Base-by-base conservation (phyloP, 2,888 invertebrate species). In the Lampropteryx suffumata region DNA sequence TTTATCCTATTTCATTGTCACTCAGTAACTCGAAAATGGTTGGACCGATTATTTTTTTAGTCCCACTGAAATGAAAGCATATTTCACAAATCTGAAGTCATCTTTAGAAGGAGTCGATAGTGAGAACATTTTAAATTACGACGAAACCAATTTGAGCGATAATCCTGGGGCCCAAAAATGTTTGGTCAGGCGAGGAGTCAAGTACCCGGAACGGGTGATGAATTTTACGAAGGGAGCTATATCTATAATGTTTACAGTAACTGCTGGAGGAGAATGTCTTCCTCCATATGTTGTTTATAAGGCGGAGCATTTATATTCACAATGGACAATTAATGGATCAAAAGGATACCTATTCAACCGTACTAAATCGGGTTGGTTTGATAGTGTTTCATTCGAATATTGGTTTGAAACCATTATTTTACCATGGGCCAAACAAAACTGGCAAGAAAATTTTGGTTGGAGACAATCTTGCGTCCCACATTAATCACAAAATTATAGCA, bases 321-420 rank as follows among this genome's bases (percentile, higher is more conserved):
- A 52, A 39, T 61, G 58, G 56, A 13, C 21, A 29, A 33, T 37
- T 26, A 37, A 42, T n/a, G 43, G 43, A 24, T 60, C 62, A 14
- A 33, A 43, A 33, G 55, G 47, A 28, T 34, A 59, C 24, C 33
- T 55, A 10, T 64, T 56, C 34, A 65, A 63, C 44, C 40, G 61
- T 5, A 47, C 60, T 7, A 50, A 12, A 35, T 55, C 53, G n/a
- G 64, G 59, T 35, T 63, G 63, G 61, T 63, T 65, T 27, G 61
- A 65, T 36, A 51, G 43, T 28, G 42, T 44, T 27, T 40, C 13
- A 2, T 62, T 64, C 51, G 50, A 54, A 43, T 62, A 61, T 48
- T 65, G 58, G 58, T 24, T 65, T 13, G 21, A 36, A 33, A 59
- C 24, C 5, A 54, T 59, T 30, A 35, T 62, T 35, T 54, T 65